Evolutionary conservation across 2,888 invertebrate genomes (phyloP).

Genomic region (Drosophila meridiana): DNA sequence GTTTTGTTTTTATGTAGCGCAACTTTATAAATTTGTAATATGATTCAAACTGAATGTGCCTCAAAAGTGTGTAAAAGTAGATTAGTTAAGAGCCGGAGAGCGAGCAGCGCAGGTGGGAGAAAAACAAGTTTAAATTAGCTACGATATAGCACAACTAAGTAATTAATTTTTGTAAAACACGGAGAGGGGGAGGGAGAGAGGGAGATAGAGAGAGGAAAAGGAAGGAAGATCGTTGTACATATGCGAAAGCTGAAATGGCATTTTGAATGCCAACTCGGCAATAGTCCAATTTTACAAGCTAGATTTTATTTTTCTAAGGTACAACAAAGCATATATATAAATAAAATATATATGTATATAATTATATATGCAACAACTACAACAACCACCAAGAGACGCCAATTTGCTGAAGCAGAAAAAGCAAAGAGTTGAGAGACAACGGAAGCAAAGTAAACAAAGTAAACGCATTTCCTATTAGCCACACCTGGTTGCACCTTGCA

Average conservation of each 20-base stretch:
- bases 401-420: slow-evolving; percentile 44
- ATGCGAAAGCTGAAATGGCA: slow-evolving; percentile 32
- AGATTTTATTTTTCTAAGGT: slow-evolving; percentile 57
- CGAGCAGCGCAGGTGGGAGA: neutral
- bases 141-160: slow-evolving; percentile 4
- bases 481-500: slow-evolving; percentile 43
- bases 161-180: slow-evolving; percentile 14
- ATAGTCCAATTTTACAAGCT: slow-evolving; percentile 61
- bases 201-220: neutral
- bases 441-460: slow-evolving; percentile 17
- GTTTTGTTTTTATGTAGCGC: slow-evolving; percentile 28
- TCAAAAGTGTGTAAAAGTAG: slow-evolving; percentile 71
- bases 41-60: slow-evolving; percentile 79
- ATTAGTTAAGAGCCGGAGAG: slow-evolving; percentile 42
- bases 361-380: slow-evolving; percentile 4
- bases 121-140: neutral
- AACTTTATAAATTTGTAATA: slow-evolving; percentile 72
- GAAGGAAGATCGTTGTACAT: slow-evolving; percentile 36
- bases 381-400: slow-evolving; percentile 39
- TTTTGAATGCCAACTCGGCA: slow-evolving; percentile 51
- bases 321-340: slow-evolving; percentile 27
- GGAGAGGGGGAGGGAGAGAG: neutral
- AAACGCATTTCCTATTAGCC: slow-evolving; percentile 35
- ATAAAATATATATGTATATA: slow-evolving; percentile 6
- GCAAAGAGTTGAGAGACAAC: slow-evolving; percentile 9